Percentiles rank a stretch among this genome's conserved stretches.
Evolutionary conservation across 2,888 invertebrate genomes (phyloP).

Genomic region (Melieria crassipennis): DNA sequence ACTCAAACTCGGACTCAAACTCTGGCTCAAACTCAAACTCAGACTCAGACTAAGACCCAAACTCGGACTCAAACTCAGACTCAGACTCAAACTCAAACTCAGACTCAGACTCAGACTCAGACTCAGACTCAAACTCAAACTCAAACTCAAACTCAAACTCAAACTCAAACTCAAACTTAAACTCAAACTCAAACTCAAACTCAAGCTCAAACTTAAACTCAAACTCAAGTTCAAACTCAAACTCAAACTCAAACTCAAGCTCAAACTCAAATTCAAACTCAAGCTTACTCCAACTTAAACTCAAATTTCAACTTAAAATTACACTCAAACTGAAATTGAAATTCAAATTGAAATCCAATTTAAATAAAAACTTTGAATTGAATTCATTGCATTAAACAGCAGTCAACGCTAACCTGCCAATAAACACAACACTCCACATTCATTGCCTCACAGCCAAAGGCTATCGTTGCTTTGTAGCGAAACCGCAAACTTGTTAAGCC

Average conservation of each 20-base stretch:
- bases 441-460: no score
- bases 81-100: background rate
- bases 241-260: background rate
- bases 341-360: background rate
- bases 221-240: background rate
- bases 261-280: background rate
- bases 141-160: background rate
- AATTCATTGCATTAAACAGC: no score
- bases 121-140: no score
- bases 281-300: background rate
- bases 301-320: no score
- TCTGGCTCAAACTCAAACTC: slow-evolving; percentile 22
- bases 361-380: no score
- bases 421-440: no score
- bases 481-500: no score
- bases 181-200: background rate
- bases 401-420: no score
- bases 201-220: background rate
- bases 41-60: slow-evolving; percentile 13
- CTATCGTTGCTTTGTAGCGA: no score
- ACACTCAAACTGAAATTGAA: background rate
- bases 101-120: background rate
- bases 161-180: background rate
- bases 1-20: slow-evolving; percentile 20
- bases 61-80: slow-evolving; percentile 7